phyloP scores from a whole-genome alignment of 2,113 vertebrate species.

The Tenebrosternarchus preto region DNA sequence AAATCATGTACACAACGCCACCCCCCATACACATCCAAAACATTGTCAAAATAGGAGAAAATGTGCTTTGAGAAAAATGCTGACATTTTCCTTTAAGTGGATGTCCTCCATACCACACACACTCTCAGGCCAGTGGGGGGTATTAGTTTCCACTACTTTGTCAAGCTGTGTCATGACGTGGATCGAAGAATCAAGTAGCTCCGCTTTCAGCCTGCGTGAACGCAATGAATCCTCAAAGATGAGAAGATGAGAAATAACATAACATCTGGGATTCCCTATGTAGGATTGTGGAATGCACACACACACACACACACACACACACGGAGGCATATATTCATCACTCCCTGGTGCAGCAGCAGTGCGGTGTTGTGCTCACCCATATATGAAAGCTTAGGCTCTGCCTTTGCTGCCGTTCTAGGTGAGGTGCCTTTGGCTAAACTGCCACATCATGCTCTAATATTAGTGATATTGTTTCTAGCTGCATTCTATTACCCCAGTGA shows the following conservation, averaged over 20 bases:
- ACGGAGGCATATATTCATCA: not conserved
- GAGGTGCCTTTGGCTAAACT: constrained; percentile 11
- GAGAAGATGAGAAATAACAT: too few relatives aligned
- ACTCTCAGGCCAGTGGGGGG: not conserved
- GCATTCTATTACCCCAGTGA: not conserved
- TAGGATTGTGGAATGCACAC: not conserved
- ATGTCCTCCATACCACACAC: not conserved
- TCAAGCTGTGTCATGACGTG: not conserved
- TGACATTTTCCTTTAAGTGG: not conserved
- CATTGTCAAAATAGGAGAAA: too few relatives aligned
- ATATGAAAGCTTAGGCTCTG: not conserved
- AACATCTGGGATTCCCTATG: too few relatives aligned
- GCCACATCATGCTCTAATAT: not conserved
- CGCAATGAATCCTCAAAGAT: too few relatives aligned
- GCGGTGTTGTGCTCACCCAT: not conserved
- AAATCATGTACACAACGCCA: too few relatives aligned
- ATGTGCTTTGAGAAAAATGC: too few relatives aligned
- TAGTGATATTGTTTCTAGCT: not conserved
- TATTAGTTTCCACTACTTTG: not conserved
- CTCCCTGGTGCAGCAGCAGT: not conserved
- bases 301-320: not conserved
- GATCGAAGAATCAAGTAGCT: not conserved
- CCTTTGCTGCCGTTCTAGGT: not conserved
- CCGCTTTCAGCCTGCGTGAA: not conserved
- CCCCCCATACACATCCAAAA: too few relatives aligned